Percentiles rank a stretch among this genome's conserved stretches.
Conservation (phyloP, 2,113 vertebrate species). For the Sinosuthora webbiana region DNA sequence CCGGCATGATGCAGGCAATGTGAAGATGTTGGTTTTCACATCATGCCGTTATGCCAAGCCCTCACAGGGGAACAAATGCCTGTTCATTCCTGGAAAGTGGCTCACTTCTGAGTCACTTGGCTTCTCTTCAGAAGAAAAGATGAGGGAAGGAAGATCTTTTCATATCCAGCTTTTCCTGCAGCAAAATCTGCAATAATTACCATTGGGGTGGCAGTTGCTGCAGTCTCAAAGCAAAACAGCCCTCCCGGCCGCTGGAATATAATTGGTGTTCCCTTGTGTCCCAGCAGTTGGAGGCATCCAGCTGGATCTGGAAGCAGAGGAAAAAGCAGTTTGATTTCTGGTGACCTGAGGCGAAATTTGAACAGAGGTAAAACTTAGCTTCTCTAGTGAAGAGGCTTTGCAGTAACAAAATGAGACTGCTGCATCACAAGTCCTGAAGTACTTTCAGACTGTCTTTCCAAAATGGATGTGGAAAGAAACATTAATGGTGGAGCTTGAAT, state of each 20-base stretch:
- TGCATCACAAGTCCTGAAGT: background rate
- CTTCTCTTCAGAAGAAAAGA: background rate
- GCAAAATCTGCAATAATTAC: background rate
- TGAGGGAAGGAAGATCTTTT: background rate
- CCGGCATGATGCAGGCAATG: background rate
- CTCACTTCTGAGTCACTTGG: background rate
- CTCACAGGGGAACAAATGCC: background rate
- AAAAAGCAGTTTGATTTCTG: background rate
- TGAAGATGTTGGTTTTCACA: background rate
- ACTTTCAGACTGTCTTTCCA: background rate
- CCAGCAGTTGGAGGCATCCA: background rate
- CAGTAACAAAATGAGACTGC: background rate
- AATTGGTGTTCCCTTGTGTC: background rate
- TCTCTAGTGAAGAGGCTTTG: background rate
- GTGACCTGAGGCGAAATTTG: background rate
- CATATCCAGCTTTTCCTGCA: background rate
- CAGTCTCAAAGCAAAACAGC: background rate
- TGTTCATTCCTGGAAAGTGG: background rate
- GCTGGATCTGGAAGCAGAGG: background rate
- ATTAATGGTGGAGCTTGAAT: background rate
- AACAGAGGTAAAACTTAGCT: background rate
- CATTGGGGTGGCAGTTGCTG: background rate
- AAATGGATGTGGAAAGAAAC: background rate
- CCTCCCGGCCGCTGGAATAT: background rate
- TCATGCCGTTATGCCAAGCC: background rate